Evolutionary conservation across 2,797 vertebrate genomes (phyloP), one percentile per base, ranked within the genome.

Genomic region (Fistularia tabacaria): DNA sequence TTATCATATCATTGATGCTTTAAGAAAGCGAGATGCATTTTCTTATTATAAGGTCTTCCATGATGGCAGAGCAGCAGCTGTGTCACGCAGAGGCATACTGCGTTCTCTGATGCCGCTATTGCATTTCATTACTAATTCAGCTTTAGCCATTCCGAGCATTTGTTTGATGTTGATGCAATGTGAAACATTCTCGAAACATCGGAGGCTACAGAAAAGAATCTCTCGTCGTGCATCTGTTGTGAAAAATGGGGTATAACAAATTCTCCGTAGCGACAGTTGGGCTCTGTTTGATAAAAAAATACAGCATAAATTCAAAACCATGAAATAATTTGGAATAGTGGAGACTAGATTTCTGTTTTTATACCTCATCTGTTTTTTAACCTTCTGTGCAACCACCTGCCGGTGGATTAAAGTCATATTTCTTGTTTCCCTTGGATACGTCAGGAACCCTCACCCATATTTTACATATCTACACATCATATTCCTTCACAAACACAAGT

Each of bases 81-180:
- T 59, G 69, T 64, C 15, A 54, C 65, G 50, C 71, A 46, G 52
- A 38, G 60, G 10, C 50, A 74, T 36, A 47, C 68, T 61, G 79
- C 51, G 56, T 66, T 74, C 74, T 83, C 74, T 79, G 65, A 81
- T 44, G 69, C 75, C 64, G 71, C 69, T 77, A 64, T 83, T 75
- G 70, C 77, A 67, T 79, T 86, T 87, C 89, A 90, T 90, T 77
- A 90, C 86, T 89, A 86, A 90, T 91, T 90, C 83, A 91, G 79
- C 76, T 66, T 71, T 46, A 77, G 79, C 79, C 79, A 74, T 80
- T 76, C 71, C 38, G 48, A 62, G 79, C 73, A 80, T 87, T 82
- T 82, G 79, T 69, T 64, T 86, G 85, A 89, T 62, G 71, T 60
- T 89, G 80, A 91, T 87, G 71, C 83, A 78, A 77, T 69, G 77